phyloP scores from a whole-genome alignment of 1,140 invertebrate species.

The Drosophila micromelanica region DNA sequence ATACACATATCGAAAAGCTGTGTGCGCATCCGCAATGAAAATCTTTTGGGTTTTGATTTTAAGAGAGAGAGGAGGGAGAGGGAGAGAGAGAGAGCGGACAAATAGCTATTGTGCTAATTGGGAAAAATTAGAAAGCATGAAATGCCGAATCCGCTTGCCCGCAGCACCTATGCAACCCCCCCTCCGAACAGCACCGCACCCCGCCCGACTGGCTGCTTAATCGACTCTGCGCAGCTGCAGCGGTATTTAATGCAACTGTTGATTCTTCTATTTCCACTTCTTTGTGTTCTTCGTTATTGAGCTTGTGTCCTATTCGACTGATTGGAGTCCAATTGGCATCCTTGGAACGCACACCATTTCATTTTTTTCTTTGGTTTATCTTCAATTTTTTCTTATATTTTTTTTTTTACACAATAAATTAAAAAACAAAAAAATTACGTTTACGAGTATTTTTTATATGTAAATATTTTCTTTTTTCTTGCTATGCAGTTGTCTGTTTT shows the following conservation, averaged over 20 bases:
- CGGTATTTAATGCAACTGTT: conserved; percentile 27
- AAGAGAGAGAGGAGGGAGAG: conserved; percentile 22
- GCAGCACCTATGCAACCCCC: conserved; percentile 4
- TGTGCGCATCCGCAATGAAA: conserved; percentile 34
- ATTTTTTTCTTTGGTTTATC: neutral
- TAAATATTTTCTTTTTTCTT: conserved; percentile 3
- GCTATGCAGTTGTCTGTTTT: conserved; percentile 20
- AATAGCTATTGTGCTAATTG: conserved; percentile 76
- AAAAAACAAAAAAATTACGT: conserved; percentile 13
- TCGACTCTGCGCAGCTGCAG: conserved; percentile 51
- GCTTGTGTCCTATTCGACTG: conserved; percentile 32
- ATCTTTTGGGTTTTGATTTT: conserved; percentile 61
- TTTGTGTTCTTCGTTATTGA: neutral
- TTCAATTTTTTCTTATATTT: conserved; percentile 1
- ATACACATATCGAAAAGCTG: conserved; percentile 32
- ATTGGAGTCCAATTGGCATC: conserved; percentile 28
- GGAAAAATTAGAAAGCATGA: conserved; percentile 81
- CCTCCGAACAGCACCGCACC: neutral
- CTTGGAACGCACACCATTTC: conserved; percentile 24
- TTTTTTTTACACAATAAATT: conserved; percentile 23
- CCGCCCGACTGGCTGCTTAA: conserved; percentile 57
- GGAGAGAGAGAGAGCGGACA: conserved; percentile 3
- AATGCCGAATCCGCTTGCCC: conserved; percentile 58
- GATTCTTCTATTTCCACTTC: conserved; percentile 9
- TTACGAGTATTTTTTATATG: conserved; percentile 3